Evolutionary conservation across 2,113 vertebrate species (phyloP).

Genomic region (Nothoprocta perdicaria): DNA sequence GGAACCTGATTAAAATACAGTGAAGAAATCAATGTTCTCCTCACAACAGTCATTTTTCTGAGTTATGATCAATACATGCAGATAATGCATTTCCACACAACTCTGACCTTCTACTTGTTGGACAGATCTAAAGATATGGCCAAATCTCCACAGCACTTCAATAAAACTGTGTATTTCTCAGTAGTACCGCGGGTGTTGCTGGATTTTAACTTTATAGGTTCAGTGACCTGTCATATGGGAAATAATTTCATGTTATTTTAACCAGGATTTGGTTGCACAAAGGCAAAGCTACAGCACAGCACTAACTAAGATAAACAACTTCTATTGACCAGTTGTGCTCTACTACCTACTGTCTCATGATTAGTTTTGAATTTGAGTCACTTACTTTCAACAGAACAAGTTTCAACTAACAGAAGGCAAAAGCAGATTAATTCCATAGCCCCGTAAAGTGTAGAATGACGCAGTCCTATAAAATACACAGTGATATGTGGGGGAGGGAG

Average conservation of each 20-base stretch:
- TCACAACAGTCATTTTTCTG: constrained; percentile 41
- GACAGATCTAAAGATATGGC: not conserved
- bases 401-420: not conserved
- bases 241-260: not conserved
- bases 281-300: not conserved
- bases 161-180: not conserved
- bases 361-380: not conserved
- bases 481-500: not conserved
- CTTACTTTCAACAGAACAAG: not conserved
- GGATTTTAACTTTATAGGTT: not conserved
- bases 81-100: constrained; percentile 40
- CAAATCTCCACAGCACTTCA: not conserved
- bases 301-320: not conserved
- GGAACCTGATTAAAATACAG: constrained; percentile 42
- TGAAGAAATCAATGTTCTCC: constrained; percentile 54
- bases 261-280: not conserved
- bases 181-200: not conserved
- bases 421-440: not conserved
- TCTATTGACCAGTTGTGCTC: not conserved
- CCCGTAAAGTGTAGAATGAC: not conserved
- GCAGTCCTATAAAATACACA: not conserved
- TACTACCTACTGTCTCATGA: not conserved
- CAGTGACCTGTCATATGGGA: not conserved
- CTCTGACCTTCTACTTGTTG: constrained; percentile 40
- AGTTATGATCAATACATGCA: constrained; percentile 41